A percentile compares a stretch with the other conserved stretches of the same genome.
Conservation (phyloP, 1,140 invertebrate species). For the Sycobia sp. region DNA sequence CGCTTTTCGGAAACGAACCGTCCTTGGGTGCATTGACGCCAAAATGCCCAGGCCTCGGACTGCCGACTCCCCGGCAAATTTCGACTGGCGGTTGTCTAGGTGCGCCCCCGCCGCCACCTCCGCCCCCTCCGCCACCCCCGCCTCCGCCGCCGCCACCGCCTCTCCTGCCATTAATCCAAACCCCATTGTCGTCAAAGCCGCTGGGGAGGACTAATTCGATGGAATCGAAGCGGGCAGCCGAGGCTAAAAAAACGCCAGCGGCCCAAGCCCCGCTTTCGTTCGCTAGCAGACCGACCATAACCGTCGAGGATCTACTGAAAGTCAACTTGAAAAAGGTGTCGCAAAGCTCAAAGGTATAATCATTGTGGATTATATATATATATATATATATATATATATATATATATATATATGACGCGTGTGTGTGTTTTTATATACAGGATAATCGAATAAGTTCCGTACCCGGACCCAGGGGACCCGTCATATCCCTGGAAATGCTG, state of each 20-base stretch:
- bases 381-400: too few relatives aligned
- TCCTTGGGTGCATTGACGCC: not conserved
- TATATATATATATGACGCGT: constrained; percentile 11
- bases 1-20: not conserved
- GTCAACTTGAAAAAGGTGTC: constrained; percentile 52
- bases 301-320: constrained; percentile 53
- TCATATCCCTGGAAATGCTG: constrained; percentile 52
- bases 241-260: constrained; percentile 32
- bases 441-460: constrained; percentile 42
- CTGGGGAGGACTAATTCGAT: not conserved
- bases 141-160: constrained; percentile 7
- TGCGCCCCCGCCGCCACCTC: constrained; percentile 1
- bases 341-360: constrained; percentile 41
- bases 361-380: too few relatives aligned
- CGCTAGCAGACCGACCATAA: constrained; percentile 46
- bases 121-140: constrained; percentile 34
- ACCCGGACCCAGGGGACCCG: constrained; percentile 39
- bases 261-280: constrained; percentile 43
- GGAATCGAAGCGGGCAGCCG: not conserved
- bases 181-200: not conserved
- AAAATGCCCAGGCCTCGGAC: too few relatives aligned
- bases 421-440: constrained; percentile 36
- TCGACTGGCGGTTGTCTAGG: not conserved
- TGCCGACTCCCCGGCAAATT: too few relatives aligned
- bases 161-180: not conserved